Base-by-base conservation (phyloP, 2,888 invertebrate genomes). In the Scaptomyza flava region DNA sequence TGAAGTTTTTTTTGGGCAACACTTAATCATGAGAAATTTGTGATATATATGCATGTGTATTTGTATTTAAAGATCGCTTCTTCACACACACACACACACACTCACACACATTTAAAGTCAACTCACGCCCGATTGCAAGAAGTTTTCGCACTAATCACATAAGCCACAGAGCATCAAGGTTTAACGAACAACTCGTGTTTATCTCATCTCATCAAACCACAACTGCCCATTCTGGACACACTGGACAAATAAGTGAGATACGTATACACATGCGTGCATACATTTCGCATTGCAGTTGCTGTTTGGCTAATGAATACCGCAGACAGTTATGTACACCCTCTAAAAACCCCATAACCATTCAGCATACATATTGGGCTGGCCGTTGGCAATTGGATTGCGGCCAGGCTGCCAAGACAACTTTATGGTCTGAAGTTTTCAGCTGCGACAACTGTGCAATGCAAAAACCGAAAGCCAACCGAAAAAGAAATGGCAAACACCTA, bases 311-410 rank as follows among this genome's bases (percentile, higher is more conserved):
- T 81, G 72, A 81, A 81, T 66, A 68, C 72, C 64, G 68, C 86
- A 77, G 86, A 85, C 88, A 62, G 38, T 38, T 38, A 38, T 38
- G 14, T 14, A 38, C 38, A 14, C 8, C 14, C 8, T 41, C 43
- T 20, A 34, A 36, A 38, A 38, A 38, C 8, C 38, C 14, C 9
- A 34, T 4, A 38, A 14, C 14, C 14, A 38, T 17, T 23, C n/a
- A 6, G 6, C 33, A 8, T 41, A 41, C 41, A 34, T 52, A 48
- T 42, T 67, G 50, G 52, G 46, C 68, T 50, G 67, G 83, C 76
- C 70, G 58, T 67, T 84, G 77, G 77, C 82, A 83, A 83, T 87
- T 85, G 82, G 82, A 83, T 83, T 87, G 82, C 42, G 82, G 82
- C 79, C 79, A 65, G 77, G 72, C 68, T 72, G 82, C 74, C 77